A percentile compares a stretch with the other conserved stretches of the same genome.
phyloP scores from a whole-genome alignment of 2,888 invertebrate genomes.

The Drosophila parthenogenetica region DNA sequence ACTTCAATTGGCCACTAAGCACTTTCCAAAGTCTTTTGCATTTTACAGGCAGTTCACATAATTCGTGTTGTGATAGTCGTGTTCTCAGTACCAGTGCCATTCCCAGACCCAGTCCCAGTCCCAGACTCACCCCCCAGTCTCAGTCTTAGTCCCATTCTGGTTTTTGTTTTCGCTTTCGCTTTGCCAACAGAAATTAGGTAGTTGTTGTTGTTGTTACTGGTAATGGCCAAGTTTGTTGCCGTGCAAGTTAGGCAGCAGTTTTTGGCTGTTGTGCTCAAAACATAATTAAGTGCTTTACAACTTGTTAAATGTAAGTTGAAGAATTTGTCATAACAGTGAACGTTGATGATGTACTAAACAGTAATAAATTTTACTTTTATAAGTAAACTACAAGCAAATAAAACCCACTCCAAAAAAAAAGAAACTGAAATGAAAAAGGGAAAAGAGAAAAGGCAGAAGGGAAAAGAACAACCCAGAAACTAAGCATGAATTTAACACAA shows the following conservation, averaged over 20 bases:
- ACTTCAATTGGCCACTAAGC: slow-evolving; percentile 78
- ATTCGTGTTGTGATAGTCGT: slow-evolving; percentile 72
- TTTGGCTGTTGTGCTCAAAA: slow-evolving; percentile 64
- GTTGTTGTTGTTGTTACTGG: slow-evolving; percentile 26
- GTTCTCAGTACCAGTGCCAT: not conserved
- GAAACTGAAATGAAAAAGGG: not conserved
- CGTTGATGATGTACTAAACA: slow-evolving; percentile 68
- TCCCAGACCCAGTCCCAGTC: too few relatives aligned
- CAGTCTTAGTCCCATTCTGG: slow-evolving; percentile 19
- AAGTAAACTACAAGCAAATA: slow-evolving; percentile 56
- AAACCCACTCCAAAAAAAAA: slow-evolving; percentile 11
- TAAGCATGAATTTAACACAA: slow-evolving; percentile 57
- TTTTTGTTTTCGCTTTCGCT: slow-evolving; percentile 44
- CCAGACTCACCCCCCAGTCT: too few relatives aligned
- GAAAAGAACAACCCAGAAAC: slow-evolving; percentile 65
- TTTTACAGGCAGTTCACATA: slow-evolving; percentile 61
- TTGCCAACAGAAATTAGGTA: slow-evolving; percentile 19
- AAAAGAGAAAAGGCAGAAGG: slow-evolving; percentile 8
- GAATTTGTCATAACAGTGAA: slow-evolving; percentile 72
- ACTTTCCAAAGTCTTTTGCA: slow-evolving; percentile 80
- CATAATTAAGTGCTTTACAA: slow-evolving; percentile 80
- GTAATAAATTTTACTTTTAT: slow-evolving; percentile 77
- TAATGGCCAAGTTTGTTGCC: slow-evolving; percentile 31
- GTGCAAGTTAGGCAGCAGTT: slow-evolving; percentile 56
- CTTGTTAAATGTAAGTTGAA: slow-evolving; percentile 63